Evolutionary conservation across 2,797 vertebrate genomes (phyloP), one percentile per base, ranked within the genome.

Genomic region (Acrocephalus scirpaceus): DNA sequence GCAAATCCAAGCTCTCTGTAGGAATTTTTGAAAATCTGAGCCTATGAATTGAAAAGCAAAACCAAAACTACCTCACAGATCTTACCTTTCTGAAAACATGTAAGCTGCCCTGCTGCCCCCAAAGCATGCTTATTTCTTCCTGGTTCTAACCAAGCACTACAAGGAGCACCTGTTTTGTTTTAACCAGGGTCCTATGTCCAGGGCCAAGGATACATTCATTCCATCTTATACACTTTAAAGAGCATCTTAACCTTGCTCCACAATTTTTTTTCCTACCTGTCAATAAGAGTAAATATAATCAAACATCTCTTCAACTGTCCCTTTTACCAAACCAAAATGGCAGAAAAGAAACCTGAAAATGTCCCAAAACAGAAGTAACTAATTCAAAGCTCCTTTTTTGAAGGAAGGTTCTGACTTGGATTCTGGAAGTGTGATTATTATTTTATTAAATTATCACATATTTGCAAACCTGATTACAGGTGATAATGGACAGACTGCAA

Each of bases 371-470:
- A 88, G 51, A 72, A 80, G 6, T 22, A 85, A 62, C 53, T 88
- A 56, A 64, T 26, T 20, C 40, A 84, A 90, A 82, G 21, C n/a
- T 76, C 36, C 25, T 10, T 71, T 91, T 81, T 61, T 40, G n/a
- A 90, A 78, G 23, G 20, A 53, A 36, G 4, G 50, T 20, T 76
- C 4, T 1, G 12, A 73, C 17, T 77, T 91, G 71, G 32, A 42
- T 34, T 23, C 11, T 71, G 58, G 18, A 96, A 96, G 67, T 23
- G 67, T 70, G 27, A 21, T 47, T 66, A 21, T 64, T 76, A 76
- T 87, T 75, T 48, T 74, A 54, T 65, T 92, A 86, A 90, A 92
- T 90, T 86, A 91, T 48, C 80, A 58, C 34, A 26, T 56, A 78
- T 56, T 73, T 92, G 48, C 70, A 93, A 61, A 54, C 83, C 64